Conservation (phyloP, 2,113 vertebrate species). For the Turnix velox region DNA sequence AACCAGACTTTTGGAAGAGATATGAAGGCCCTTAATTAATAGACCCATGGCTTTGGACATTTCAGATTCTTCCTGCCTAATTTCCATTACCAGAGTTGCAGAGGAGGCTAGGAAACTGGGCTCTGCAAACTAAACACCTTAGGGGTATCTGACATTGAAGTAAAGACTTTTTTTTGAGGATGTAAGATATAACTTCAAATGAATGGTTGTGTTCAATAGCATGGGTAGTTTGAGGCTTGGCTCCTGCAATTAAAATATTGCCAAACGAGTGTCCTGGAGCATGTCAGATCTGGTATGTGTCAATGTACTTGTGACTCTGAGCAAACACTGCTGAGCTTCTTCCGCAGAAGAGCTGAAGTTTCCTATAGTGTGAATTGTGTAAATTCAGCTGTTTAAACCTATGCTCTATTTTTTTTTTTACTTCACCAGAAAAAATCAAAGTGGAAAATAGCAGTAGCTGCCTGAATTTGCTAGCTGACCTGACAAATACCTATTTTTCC, state of each 20-base stretch:
- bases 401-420: background rate
- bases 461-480: background rate
- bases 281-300: background rate
- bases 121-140: background rate
- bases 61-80: background rate
- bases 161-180: background rate
- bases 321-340: background rate
- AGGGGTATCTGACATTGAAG: background rate
- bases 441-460: background rate
- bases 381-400: background rate
- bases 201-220: background rate
- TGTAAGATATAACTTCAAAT: background rate
- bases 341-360: background rate
- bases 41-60: background rate
- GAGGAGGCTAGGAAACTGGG: background rate
- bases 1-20: slow-evolving; percentile 23
- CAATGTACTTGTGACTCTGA: background rate
- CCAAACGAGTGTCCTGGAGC: background rate
- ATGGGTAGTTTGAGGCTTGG: background rate
- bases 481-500: background rate
- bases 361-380: background rate
- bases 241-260: background rate
- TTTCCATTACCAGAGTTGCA: background rate
- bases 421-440: background rate
- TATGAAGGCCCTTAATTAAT: background rate